Base-by-base conservation (phyloP, 2,113 vertebrate genomes). In the Microcebus murinus region DNA sequence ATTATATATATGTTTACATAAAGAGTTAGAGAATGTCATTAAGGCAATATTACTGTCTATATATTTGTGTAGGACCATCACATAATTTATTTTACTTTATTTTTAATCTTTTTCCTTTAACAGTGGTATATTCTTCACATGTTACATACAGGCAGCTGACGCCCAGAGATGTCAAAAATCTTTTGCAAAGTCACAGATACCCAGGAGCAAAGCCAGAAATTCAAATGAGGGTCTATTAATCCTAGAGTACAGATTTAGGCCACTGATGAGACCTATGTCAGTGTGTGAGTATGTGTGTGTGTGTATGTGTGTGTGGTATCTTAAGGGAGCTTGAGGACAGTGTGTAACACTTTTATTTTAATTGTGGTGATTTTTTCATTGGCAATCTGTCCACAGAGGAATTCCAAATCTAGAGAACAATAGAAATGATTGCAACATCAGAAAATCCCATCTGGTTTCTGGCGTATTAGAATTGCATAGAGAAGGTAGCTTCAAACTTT, bases 341-440 rank as follows among this genome's bases (percentile, higher is more conserved):
- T 36, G 63, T 31, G 42, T 57, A 81, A 71, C 14, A 42, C 4
- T 79, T 79, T 70, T 55, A 70, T 84, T 87, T 92, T 95, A 81
- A 80, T 36, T 57, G 8, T 11, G 77, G 21, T 59, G 92, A n/a
- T 71, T 8, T 20, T 88, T 93, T 81, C 63, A 91, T 91, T 80
- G 79, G 45, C 31, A 91, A 74, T 15, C 11, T 80, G 34, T 92
- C 50, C 94, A 85, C 14, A 81, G 36, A 85, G 67, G 36, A 92
- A 95, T 88, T 84, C 45, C 67, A 93, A 97, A 91, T 45, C 63
- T 59, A 55, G 65, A 93, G 39, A 93, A 91, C 34, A 95, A 79
- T 61, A 93, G 79, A 84, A 95, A 93, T 92, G 61, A 94, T 61
- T 87, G 70, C 21, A 34, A 91, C 67, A 80, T 45, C 77, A 91